Evolutionary conservation across 2,113 vertebrate species (phyloP).

Genomic region (Otolemur garnettii): DNA sequence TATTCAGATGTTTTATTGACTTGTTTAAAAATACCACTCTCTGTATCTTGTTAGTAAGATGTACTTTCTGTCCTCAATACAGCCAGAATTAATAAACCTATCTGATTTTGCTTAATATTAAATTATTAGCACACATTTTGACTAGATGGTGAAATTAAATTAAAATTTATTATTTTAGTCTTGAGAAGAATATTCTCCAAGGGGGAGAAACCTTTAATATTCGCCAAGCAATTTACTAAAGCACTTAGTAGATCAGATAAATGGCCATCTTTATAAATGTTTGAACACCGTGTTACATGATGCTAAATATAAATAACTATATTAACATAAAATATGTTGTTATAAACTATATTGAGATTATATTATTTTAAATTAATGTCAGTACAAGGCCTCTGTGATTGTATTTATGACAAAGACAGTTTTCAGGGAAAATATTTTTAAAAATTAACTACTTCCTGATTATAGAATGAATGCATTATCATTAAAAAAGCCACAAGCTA

Average conservation of each 20-base stretch:
- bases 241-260: conserved; percentile 20
- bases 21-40: background rate
- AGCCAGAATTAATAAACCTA: background rate
- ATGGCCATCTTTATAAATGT: background rate
- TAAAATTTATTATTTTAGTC: conserved; percentile 33
- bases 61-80: background rate
- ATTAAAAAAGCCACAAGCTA: conserved; percentile 58
- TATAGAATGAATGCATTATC: conserved; percentile 36
- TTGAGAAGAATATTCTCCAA: conserved; percentile 55
- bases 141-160: conserved; percentile 21
- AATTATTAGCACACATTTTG: background rate
- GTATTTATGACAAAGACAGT: conserved; percentile 23
- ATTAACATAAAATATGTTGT: conserved; percentile 38
- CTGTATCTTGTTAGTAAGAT: background rate
- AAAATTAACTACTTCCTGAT: conserved; percentile 56
- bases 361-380: conserved; percentile 51
- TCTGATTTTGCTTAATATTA: background rate
- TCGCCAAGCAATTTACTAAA: conserved; percentile 6
- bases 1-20: background rate
- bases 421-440: conserved; percentile 46
- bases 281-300: background rate
- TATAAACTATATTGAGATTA: background rate
- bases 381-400: conserved; percentile 10
- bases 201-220: background rate
- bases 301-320: background rate